A percentile compares a stretch with the other conserved stretches of the same genome.
These are phyloP conservation scores for Sinocyclocheilus maitianheensis DNA, from an alignment of 2,113 vertebrate species.

Conservation along the genomic window DNA sequence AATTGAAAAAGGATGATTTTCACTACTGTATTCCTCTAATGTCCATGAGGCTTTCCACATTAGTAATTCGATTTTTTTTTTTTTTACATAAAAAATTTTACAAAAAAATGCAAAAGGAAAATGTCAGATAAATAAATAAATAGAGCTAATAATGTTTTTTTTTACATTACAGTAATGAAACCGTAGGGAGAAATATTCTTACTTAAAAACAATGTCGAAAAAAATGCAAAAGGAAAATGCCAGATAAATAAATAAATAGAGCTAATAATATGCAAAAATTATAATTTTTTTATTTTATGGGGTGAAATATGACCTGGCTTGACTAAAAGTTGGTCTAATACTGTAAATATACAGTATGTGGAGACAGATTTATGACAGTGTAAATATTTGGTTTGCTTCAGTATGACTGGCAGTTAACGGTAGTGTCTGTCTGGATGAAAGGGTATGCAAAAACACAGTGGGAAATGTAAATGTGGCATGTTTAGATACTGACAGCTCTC, in stretches of 20 bases:
- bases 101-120: too few relatives aligned
- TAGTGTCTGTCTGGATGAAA: neutral
- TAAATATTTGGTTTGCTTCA: neutral
- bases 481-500: conserved; percentile 55
- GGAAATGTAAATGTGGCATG: neutral
- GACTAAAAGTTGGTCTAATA: neutral
- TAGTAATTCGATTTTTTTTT: neutral
- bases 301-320: neutral
- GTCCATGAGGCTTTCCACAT: neutral
- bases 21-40: too few relatives aligned
- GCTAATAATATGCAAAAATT: too few relatives aligned
- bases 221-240: too few relatives aligned
- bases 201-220: too few relatives aligned
- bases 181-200: too few relatives aligned
- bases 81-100: too few relatives aligned
- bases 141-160: too few relatives aligned
- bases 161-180: neutral
- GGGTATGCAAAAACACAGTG: neutral
- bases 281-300: too few relatives aligned
- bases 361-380: neutral
- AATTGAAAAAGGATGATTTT: neutral
- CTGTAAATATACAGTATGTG: neutral
- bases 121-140: too few relatives aligned
- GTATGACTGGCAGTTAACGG: neutral
- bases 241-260: too few relatives aligned